phyloP scores from a whole-genome alignment of 2,113 vertebrate genomes.

The Proterorhinus semilunaris region DNA sequence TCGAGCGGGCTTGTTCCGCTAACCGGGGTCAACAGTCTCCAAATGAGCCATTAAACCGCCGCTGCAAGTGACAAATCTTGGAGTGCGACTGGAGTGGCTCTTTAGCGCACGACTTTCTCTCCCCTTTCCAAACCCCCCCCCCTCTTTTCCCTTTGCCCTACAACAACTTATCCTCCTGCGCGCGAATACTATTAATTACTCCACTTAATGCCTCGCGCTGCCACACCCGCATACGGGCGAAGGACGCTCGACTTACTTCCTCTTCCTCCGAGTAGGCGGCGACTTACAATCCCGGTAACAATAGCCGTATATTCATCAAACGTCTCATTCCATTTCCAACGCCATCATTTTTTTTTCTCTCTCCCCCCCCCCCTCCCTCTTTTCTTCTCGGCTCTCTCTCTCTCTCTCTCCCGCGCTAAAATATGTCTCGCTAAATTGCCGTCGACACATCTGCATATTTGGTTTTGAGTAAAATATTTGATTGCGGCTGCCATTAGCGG shows the following conservation, averaged over 20 bases:
- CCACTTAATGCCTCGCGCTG: conserved; percentile 53
- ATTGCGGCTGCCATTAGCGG: conserved; percentile 59
- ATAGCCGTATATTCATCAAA: conserved; percentile 62
- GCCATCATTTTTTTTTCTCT: conserved; percentile 12
- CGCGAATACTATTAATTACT: conserved; percentile 73
- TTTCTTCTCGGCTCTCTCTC: neutral
- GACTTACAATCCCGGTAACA: conserved; percentile 59
- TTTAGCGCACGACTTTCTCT: conserved; percentile 54
- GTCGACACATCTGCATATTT: conserved; percentile 67
- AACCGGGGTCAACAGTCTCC: conserved; percentile 72
- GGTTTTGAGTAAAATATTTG: conserved; percentile 63
- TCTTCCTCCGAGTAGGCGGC: conserved; percentile 42
- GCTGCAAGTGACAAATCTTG: conserved; percentile 64
- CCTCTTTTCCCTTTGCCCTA: neutral
- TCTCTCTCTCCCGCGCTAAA: conserved; percentile 35
- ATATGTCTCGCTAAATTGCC: conserved; percentile 61
- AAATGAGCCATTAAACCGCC: conserved; percentile 74
- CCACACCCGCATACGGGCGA: conserved; percentile 51
- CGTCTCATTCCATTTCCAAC: conserved; percentile 58
- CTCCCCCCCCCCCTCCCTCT: neutral
- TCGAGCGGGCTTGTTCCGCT: conserved; percentile 67
- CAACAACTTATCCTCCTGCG: conserved; percentile 33
- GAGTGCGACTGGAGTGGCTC: conserved; percentile 72
- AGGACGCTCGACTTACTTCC: conserved; percentile 48
- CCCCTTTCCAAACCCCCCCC: neutral